phyloP scores from a whole-genome alignment of 2,797 vertebrate genomes.

The Tolypeutes matacus region DNA sequence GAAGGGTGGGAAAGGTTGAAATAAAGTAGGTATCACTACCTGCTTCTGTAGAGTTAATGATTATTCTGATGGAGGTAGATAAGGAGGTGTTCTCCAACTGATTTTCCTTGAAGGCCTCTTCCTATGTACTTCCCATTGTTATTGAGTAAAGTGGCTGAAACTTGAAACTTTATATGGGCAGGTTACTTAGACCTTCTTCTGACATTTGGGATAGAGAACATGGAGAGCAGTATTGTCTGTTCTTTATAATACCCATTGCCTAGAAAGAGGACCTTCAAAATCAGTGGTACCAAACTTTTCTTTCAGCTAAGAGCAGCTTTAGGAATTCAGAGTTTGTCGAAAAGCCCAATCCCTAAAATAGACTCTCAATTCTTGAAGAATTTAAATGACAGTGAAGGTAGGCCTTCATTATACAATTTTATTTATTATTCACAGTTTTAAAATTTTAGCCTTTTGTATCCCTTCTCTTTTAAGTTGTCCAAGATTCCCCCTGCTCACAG shows the following conservation, averaged over 20 bases:
- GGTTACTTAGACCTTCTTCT: conserved; percentile 69
- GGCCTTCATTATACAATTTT: conserved; percentile 84
- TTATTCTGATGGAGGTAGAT: conserved; percentile 68
- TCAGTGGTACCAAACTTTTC: conserved; percentile 85
- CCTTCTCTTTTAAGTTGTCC: conserved; percentile 84
- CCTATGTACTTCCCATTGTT: conserved; percentile 80
- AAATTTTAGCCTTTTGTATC: conserved; percentile 81
- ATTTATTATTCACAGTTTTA: conserved; percentile 81
- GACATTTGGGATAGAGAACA: conserved; percentile 76
- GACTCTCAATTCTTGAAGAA: conserved; percentile 83
- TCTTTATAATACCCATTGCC: conserved; percentile 79
- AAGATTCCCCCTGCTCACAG: conserved; percentile 83
- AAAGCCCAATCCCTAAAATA: conserved; percentile 85
- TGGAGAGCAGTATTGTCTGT: conserved; percentile 67
- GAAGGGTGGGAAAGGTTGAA: conserved; percentile 63
- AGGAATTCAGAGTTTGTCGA: conserved; percentile 84
- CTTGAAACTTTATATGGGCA: conserved; percentile 69
- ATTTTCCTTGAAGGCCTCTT: conserved; percentile 85
- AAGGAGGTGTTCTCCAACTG: conserved; percentile 76
- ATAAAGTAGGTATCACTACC: conserved; percentile 77
- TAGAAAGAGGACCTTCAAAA: conserved; percentile 86
- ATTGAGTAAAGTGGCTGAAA: conserved; percentile 75
- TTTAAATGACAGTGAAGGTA: conserved; percentile 85
- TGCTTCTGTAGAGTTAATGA: conserved; percentile 74
- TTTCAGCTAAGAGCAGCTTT: conserved; percentile 84